phyloP scores from a whole-genome alignment of 2,113 vertebrate genomes.

The Leucopsar rothschildi region DNA sequence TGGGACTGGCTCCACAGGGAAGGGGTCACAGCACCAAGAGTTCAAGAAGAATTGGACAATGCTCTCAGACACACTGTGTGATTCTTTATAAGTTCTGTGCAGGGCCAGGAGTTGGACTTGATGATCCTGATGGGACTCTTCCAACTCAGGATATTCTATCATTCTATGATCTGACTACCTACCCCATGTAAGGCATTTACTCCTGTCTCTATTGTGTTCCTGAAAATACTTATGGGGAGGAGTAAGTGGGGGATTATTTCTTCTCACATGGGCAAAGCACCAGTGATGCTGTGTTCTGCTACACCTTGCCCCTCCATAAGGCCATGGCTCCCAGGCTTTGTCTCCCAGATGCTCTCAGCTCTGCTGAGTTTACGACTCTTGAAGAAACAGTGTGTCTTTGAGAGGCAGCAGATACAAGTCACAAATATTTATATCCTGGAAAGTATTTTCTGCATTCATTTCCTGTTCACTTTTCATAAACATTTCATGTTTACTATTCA shows the following conservation, averaged over 20 bases:
- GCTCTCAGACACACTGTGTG: background rate
- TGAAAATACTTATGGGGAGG: accelerated
- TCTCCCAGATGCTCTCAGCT: background rate
- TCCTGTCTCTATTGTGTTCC: background rate
- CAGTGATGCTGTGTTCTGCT: background rate
- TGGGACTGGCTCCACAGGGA: background rate
- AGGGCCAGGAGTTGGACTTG: background rate
- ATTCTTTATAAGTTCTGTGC: background rate
- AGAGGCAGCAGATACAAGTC: background rate
- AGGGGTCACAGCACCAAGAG: background rate
- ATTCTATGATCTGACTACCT: background rate
- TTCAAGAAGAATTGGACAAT: background rate
- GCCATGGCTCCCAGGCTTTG: background rate
- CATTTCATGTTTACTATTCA: background rate
- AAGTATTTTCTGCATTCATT: background rate
- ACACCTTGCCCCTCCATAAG: background rate
- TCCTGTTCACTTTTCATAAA: background rate
- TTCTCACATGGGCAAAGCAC: background rate
- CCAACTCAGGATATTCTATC: background rate
- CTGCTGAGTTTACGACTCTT: background rate
- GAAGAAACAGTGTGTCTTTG: background rate
- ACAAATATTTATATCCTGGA: background rate
- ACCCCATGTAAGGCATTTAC: background rate
- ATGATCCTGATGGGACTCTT: background rate
- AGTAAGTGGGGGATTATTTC: background rate